Evolutionary conservation across 2,113 vertebrate species (phyloP).

Genomic region (Brachypteracias leptosomus): DNA sequence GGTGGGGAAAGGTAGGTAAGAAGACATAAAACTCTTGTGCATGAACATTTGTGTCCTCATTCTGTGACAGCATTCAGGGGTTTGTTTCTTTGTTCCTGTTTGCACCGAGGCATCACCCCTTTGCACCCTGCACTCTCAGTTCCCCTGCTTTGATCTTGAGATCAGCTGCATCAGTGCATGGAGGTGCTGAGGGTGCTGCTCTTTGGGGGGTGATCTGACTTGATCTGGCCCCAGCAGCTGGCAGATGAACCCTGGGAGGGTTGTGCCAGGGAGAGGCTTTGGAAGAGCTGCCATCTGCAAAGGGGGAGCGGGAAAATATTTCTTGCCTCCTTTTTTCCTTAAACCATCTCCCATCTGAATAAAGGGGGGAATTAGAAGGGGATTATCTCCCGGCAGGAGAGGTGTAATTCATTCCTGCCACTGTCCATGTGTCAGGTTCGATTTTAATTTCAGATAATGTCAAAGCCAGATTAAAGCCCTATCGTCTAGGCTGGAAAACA

Average conservation of each 20-base stretch:
- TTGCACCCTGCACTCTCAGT: not conserved
- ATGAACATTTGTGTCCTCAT: not conserved
- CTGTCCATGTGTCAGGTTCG: constrained; percentile 64
- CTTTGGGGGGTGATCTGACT: not conserved
- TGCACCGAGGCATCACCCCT: accelerated
- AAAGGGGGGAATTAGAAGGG: constrained; percentile 32
- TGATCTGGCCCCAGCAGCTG: not conserved
- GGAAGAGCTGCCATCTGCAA: not conserved
- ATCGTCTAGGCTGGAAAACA: not conserved
- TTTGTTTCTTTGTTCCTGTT: not conserved
- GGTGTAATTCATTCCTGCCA: constrained; percentile 54
- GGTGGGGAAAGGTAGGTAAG: not conserved
- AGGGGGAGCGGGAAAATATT: not conserved
- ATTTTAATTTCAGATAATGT: constrained; percentile 83
- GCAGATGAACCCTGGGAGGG: not conserved
- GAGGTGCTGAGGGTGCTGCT: not conserved
- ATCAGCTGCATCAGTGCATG: accelerated
- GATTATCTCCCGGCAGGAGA: constrained; percentile 60
- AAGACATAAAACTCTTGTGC: not conserved
- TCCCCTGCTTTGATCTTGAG: not conserved
- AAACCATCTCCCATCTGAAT: constrained; percentile 40
- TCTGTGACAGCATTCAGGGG: not conserved
- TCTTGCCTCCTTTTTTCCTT: not conserved
- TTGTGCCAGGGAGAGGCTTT: not conserved
- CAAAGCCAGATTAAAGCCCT: constrained; percentile 61